These are phyloP conservation scores for Toxostoma redivivum DNA, from an alignment of 2,113 vertebrate genomes.

Conservation along the genomic window DNA sequence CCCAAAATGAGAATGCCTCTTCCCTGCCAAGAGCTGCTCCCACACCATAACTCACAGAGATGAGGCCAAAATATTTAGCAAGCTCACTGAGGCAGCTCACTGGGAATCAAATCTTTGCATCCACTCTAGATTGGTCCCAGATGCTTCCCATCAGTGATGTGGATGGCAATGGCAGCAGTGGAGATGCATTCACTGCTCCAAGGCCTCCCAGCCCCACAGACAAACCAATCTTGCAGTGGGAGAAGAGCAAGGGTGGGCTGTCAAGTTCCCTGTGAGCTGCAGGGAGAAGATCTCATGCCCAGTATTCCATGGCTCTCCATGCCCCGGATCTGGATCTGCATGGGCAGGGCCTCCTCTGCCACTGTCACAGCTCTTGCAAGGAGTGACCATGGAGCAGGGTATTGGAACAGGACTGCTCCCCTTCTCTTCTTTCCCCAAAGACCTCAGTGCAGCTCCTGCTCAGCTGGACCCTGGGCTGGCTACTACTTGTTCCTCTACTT, in stretches of 20 bases:
- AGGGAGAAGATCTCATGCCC: background rate
- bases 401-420: background rate
- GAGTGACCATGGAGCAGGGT: background rate
- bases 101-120: background rate
- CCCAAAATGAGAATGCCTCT: background rate
- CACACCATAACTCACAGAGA: background rate
- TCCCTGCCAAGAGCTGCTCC: background rate
- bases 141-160: background rate
- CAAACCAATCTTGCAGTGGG: rapidly evolving
- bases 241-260: background rate
- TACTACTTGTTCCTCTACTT: background rate
- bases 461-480: background rate
- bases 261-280: rapidly evolving
- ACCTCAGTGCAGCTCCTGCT: background rate
- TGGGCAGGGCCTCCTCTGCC: background rate
- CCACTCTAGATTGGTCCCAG: background rate
- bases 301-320: background rate
- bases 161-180: background rate
- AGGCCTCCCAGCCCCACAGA: background rate
- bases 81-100: background rate
- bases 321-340: background rate
- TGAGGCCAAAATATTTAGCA: background rate
- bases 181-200: background rate
- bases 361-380: rapidly evolving
- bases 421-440: background rate